Evolutionary conservation across 2,888 invertebrate genomes (phyloP).

Genomic region (Chrysotoxum bicinctum): DNA sequence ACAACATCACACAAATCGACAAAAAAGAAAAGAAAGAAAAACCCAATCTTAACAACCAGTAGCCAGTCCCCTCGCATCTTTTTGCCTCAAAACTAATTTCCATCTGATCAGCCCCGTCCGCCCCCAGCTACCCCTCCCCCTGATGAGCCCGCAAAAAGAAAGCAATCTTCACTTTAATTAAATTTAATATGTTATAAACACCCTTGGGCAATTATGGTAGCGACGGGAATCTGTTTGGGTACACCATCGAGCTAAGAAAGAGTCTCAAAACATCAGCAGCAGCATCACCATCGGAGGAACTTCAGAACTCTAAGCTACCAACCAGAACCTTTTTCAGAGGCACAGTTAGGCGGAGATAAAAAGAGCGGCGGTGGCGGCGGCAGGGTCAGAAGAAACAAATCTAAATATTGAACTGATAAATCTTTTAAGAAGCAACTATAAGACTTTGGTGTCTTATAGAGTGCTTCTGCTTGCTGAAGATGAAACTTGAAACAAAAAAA

Average conservation of each 20-base stretch:
- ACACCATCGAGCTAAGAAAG: conserved; percentile 35
- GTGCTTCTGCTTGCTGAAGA: conserved; percentile 27
- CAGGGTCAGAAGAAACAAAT: conserved; percentile 19
- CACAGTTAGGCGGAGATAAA: neutral
- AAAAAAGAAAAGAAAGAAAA: neutral
- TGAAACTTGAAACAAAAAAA: conserved; percentile 14
- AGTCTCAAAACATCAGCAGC: neutral
- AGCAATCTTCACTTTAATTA: conserved; percentile 72
- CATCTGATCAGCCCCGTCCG: conserved; percentile 44
- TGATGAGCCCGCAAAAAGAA: conserved; percentile 60
- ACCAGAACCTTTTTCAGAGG: neutral
- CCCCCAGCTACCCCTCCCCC: neutral
- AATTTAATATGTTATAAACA: conserved; percentile 72
- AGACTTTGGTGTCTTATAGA: neutral
- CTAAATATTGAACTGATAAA: conserved; percentile 69
- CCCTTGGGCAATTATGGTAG: conserved; percentile 72
- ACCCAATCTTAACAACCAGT: conserved; percentile 47
- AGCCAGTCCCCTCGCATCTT: conserved; percentile 35
- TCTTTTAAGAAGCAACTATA: conserved; percentile 44
- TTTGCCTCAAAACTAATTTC: conserved; percentile 51
- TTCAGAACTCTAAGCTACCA: neutral
- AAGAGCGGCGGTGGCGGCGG: neutral
- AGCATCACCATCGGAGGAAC: neutral
- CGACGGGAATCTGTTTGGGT: conserved; percentile 70
- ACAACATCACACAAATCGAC: neutral